Base-by-base conservation (phyloP, 2,113 vertebrate species). In the Parotia lawesii region DNA sequence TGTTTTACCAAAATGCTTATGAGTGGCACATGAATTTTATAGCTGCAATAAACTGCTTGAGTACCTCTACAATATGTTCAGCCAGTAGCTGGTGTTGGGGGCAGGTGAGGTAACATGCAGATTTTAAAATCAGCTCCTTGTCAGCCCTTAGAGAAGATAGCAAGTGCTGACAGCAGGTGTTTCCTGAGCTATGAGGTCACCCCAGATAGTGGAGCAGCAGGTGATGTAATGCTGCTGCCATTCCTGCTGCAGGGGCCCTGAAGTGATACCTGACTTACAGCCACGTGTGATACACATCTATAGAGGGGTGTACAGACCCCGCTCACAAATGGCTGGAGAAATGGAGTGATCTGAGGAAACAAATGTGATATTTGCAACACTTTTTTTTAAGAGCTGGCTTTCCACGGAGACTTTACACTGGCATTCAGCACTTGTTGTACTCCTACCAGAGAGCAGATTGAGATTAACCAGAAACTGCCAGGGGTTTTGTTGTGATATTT, bases 201-300 rank as follows among this genome's bases (percentile, higher is more conserved):
- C 62, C 61, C 71, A 31, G 85, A 50, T 1, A 54, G 31, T 7
- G 28, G 57, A 81, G 45, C 27, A 22, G 5, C 9, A 38, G 72
- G 11, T 51, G 73, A 77, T 38, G 3, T 50, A 75, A 62, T 3
- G 3, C 72, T 61, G 83, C 58, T 92, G 82, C 54, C 54, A 23
- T 53, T 79, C 22, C 58, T 38, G 58, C 58, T 76, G 56, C 77
- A 86, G 54, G 1, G 16, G 45, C 42, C 21, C 42, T 20, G 44
- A 15, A 56, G 31, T 31, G 40, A 44, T 3, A 3, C n/a, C 40
- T 35, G 31, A 12, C 47, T 10, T 53, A 29, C 58, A 84, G 85
- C 28, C 60, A 57, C 5, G 4, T 10, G 4, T 73, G 50, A n/a
- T 5, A 5, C 11, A 33, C n/a, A 15, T 47, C 48, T 29, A 0